These are phyloP conservation scores for Coelopa pilipes DNA, from an alignment of 2,888 invertebrate species.

Conservation along the genomic window DNA sequence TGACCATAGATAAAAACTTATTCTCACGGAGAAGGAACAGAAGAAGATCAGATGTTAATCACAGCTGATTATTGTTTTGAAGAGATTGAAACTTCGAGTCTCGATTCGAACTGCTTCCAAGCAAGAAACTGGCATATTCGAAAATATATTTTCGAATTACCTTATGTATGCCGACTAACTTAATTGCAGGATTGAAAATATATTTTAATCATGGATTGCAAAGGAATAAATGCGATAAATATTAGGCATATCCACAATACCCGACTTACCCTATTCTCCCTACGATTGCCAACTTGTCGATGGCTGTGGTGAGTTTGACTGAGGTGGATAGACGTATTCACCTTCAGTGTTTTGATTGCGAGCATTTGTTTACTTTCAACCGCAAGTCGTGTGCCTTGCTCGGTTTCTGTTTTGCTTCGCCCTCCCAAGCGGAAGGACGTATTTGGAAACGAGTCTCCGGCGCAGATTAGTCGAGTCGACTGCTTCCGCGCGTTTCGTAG, in stretches of 20 bases:
- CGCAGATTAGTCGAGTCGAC: no score
- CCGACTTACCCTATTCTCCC: no score
- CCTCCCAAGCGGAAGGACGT: slow-evolving; percentile 19
- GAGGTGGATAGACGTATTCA: neutral
- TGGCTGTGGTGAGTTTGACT: neutral
- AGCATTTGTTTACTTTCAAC: slow-evolving; percentile 25
- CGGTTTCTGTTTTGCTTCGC: slow-evolving; percentile 22
- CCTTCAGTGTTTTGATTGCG: neutral
- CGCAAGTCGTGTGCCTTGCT: neutral
- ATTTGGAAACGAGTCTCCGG: neutral
- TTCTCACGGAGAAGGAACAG: no score
- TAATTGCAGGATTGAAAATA: no score
- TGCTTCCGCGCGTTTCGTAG: neutral
- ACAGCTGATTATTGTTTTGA: neutral
- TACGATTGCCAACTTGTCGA: neutral
- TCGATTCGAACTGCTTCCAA: neutral
- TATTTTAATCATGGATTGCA: no score
- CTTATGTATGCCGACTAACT: no score
- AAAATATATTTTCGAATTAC: no score
- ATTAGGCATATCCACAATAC: no score
- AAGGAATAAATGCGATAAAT: no score
- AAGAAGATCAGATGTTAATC: neutral
- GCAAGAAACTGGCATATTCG: no score
- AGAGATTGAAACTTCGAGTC: neutral
- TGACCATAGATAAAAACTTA: no score